phyloP scores from a whole-genome alignment of 2,797 vertebrate genomes.

The Rallus crepitans region DNA sequence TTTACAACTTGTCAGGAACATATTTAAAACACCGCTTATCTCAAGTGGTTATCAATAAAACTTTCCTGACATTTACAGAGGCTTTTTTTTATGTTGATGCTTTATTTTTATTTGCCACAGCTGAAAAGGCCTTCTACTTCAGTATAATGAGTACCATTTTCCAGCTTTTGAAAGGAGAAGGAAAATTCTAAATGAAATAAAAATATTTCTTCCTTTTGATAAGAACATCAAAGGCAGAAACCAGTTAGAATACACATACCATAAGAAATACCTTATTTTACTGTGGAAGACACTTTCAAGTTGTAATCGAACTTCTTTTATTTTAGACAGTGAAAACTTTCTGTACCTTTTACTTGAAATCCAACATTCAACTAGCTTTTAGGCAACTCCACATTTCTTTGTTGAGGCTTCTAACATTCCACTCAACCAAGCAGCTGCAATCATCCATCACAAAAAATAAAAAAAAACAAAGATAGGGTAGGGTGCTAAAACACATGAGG shows the following conservation, averaged over 20 bases:
- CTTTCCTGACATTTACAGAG: not conserved
- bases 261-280: not conserved
- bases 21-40: conserved; percentile 12
- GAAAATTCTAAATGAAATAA: not conserved
- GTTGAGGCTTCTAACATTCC: not conserved
- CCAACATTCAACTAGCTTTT: not conserved
- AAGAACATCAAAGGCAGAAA: not conserved
- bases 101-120: not conserved
- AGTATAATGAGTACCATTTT: not conserved
- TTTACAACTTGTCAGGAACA: not conserved
- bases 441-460: not conserved
- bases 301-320: not conserved
- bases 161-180: not conserved
- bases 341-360: not conserved
- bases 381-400: not conserved
- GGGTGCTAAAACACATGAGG: not conserved
- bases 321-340: not conserved
- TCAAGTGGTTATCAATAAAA: not conserved
- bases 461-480: not conserved
- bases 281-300: not conserved
- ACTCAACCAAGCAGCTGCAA: not conserved
- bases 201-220: not conserved
- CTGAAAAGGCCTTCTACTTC: not conserved
- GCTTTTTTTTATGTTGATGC: not conserved
- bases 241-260: not conserved